These are phyloP conservation scores for Strigamia crassipes DNA, from an alignment of 2,888 invertebrate genomes.

Conservation along the genomic window DNA sequence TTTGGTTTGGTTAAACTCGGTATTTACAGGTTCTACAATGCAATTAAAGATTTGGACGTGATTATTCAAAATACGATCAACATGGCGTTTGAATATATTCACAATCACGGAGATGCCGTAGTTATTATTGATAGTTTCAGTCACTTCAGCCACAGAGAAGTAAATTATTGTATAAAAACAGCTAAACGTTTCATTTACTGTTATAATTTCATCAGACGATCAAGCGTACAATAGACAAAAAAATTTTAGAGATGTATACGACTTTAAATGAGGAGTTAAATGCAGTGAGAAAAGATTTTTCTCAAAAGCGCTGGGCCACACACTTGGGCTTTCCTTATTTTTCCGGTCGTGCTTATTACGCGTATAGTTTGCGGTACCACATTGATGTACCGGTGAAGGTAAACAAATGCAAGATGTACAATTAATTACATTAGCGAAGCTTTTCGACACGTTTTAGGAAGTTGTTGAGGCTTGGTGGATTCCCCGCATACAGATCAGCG, in stretches of 20 bases:
- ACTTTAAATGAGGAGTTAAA: constrained; percentile 78
- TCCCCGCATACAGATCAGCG: constrained; percentile 72
- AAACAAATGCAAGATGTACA: neutral
- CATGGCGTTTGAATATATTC: constrained; percentile 76
- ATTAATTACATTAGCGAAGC: neutral
- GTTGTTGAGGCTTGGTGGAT: constrained; percentile 78
- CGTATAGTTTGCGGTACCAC: constrained; percentile 69
- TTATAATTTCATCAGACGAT: constrained; percentile 53
- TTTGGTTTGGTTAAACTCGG: too few species aligned
- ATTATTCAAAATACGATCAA: constrained; percentile 82
- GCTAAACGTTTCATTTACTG: neutral
- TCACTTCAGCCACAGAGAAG: constrained; percentile 74
- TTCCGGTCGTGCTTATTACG: constrained; percentile 72
- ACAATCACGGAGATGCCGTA: constrained; percentile 79
- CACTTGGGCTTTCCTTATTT: constrained; percentile 71
- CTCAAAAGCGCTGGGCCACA: constrained; percentile 55
- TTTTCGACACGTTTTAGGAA: constrained; percentile 59
- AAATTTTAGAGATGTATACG: constrained; percentile 67
- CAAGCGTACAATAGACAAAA: constrained; percentile 60
- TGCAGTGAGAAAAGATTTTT: constrained; percentile 70
- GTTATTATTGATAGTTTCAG: constrained; percentile 76
- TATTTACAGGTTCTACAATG: constrained; percentile 61
- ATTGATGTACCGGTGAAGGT: constrained; percentile 55
- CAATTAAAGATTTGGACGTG: constrained; percentile 67
- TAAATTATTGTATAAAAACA: neutral